Conservation (phyloP, 2,888 invertebrate genomes). For the Venustoraphidia nigricollis region DNA sequence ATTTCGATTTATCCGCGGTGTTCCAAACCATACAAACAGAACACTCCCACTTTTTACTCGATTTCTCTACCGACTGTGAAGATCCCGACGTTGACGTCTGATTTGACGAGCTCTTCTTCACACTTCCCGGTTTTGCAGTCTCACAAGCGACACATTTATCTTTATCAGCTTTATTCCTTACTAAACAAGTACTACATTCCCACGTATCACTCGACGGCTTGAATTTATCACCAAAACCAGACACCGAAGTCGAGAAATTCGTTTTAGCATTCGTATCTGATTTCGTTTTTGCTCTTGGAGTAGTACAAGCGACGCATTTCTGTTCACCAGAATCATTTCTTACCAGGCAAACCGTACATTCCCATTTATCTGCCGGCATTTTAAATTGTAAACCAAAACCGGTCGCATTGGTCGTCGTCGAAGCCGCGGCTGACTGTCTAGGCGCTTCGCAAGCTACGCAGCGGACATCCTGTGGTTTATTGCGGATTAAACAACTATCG, state of each 20-base stretch:
- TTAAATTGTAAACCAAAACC: slow-evolving; percentile 25
- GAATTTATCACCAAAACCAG: slow-evolving; percentile 27
- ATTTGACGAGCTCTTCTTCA: slow-evolving; percentile 7
- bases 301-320: slow-evolving; percentile 37
- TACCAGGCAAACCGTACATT: slow-evolving; percentile 40
- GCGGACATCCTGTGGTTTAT: slow-evolving; percentile 27
- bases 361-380: slow-evolving; percentile 33
- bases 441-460: slow-evolving; percentile 39
- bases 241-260: slow-evolving; percentile 2
- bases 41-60: slow-evolving; percentile 39
- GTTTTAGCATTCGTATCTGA: slow-evolving; percentile 5
- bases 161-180: slow-evolving; percentile 30
- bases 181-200: slow-evolving; percentile 39
- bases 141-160: slow-evolving; percentile 37
- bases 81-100: slow-evolving; percentile 24
- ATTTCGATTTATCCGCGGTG: slow-evolving; percentile 27
- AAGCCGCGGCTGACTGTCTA: slow-evolving; percentile 15
- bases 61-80: slow-evolving; percentile 21
- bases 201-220: slow-evolving; percentile 33
- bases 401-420: slow-evolving; percentile 5
- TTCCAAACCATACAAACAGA: slow-evolving; percentile 43
- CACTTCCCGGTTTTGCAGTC: slow-evolving; percentile 26
- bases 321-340: slow-evolving; percentile 30
- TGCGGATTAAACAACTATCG: slow-evolving; percentile 41
- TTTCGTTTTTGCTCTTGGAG: slow-evolving; percentile 27